Percentiles rank a stretch among this genome's conserved stretches.
phyloP scores from a whole-genome alignment of 2,113 vertebrate genomes.

The Oplegnathus fasciatus region DNA sequence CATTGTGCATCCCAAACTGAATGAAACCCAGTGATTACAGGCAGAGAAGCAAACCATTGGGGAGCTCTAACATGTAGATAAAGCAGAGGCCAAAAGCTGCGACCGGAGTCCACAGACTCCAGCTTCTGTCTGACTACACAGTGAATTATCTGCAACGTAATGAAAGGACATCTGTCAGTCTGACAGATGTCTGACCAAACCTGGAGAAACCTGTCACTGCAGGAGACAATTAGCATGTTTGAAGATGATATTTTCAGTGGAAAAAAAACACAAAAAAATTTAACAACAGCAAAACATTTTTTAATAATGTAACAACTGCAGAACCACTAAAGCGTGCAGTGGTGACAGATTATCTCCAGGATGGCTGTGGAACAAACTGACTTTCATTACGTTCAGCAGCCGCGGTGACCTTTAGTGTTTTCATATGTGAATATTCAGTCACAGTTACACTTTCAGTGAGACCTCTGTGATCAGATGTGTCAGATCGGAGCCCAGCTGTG shows the following conservation, averaged over 20 bases:
- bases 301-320: background rate
- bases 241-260: background rate
- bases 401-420: constrained; percentile 1
- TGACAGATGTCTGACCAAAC: constrained; percentile 8
- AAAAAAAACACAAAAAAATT: background rate
- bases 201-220: constrained; percentile 45
- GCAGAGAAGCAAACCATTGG: constrained; percentile 10
- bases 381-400: constrained; percentile 52
- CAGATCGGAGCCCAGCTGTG: background rate
- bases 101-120: background rate
- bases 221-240: background rate
- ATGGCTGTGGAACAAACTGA: background rate
- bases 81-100: constrained; percentile 35
- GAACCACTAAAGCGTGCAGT: constrained; percentile 9
- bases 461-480: background rate
- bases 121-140: background rate
- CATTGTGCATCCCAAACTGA: constrained; percentile 7
- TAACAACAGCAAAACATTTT: background rate
- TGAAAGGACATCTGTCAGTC: constrained; percentile 42
- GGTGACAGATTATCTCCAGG: constrained; percentile 41
- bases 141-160: constrained; percentile 16
- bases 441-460: background rate
- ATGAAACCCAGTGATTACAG: constrained; percentile 11
- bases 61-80: background rate
- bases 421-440: constrained; percentile 3